Evolutionary conservation across 2,797 vertebrate genomes (phyloP), one percentile per base, ranked within the genome.

Genomic region (Rhinoraja longicauda): DNA sequence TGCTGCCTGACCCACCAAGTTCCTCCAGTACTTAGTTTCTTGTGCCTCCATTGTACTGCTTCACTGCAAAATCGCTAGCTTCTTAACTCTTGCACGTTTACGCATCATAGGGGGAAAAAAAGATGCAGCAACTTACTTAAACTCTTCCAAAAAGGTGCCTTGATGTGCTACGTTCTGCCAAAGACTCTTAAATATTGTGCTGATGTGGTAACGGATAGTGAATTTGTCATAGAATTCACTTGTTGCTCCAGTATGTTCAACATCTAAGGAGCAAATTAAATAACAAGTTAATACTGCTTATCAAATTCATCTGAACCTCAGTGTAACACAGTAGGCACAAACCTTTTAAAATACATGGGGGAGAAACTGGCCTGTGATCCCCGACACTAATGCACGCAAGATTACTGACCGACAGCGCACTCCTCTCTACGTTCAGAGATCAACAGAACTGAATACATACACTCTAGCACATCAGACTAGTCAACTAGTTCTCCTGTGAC

Each of bases 181-280:
- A 57, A 99, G 98, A 94, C 98, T 99, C 96, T 99, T 99, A 96
- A 99, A 99, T 95, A 99, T 99, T 86, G 99, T 99, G 96, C 99
- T 99, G 95, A 99, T 99, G 95, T 99, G 99, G 95, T 99, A 99
- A 93, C 99, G 98, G 95, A 99, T 99, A 0, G 99, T 99, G 95
- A 99, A 99, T 96, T 99, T 99, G 96, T 99, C 99, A 17, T 99
- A 99, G 95, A 99, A 99, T 94, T 99, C 99, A 0, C 98, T 99
- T 82, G 99, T 99, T 94, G 99, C 98, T 67, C 99, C 99, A 0
- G 99, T 99, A 73, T 99, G 99, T 94, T 99, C 99, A 82, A 99
- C 99, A 95, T 99, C 99, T 99, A 93, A 1, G 17, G 79, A 93
- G 93, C 72, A 91, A 77, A 92, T 90, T 94, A 10, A 93, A 24